Percentiles rank a stretch among this genome's conserved stretches.
These are phyloP conservation scores for Tupaia tana DNA, from an alignment of 2,113 vertebrate genomes.

Conservation along the genomic window DNA sequence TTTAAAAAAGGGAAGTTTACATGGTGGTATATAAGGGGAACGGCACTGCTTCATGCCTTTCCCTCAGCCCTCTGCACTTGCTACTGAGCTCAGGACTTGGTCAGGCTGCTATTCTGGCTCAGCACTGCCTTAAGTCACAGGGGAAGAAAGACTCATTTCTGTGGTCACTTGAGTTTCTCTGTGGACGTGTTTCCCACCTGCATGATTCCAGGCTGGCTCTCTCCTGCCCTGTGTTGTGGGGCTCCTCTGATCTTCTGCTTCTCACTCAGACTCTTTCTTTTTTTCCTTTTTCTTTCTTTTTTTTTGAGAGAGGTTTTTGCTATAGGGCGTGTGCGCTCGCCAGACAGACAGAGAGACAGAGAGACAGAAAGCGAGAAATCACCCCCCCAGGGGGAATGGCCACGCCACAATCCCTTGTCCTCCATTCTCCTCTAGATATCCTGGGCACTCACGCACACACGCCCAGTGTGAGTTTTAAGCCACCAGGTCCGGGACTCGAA, in stretches of 20 bases:
- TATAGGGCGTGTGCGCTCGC: too few relatives aligned
- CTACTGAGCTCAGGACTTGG: background rate
- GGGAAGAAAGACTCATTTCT: background rate
- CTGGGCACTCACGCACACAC: too few relatives aligned
- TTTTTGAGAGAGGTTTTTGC: too few relatives aligned
- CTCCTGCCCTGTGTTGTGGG: background rate
- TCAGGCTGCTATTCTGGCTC: background rate
- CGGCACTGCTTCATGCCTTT: accelerated
- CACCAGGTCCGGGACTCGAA: too few relatives aligned
- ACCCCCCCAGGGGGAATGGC: too few relatives aligned
- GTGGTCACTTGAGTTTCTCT: background rate
- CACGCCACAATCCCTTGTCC: too few relatives aligned
- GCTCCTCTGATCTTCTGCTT: background rate
- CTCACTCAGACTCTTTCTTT: background rate
- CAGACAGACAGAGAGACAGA: too few relatives aligned
- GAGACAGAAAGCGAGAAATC: too few relatives aligned
- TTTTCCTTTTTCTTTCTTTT: too few relatives aligned
- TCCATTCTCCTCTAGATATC: too few relatives aligned
- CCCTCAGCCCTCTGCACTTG: background rate
- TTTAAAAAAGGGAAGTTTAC: too few relatives aligned
- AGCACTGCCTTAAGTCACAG: background rate
- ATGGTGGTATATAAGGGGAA: background rate
- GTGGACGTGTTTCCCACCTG: background rate
- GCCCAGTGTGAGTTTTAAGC: too few relatives aligned
- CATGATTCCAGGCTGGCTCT: background rate